Evolutionary conservation across 1,140 invertebrate species (phyloP), one percentile per base, ranked within the genome.

Genomic region (Lerema accius): DNA sequence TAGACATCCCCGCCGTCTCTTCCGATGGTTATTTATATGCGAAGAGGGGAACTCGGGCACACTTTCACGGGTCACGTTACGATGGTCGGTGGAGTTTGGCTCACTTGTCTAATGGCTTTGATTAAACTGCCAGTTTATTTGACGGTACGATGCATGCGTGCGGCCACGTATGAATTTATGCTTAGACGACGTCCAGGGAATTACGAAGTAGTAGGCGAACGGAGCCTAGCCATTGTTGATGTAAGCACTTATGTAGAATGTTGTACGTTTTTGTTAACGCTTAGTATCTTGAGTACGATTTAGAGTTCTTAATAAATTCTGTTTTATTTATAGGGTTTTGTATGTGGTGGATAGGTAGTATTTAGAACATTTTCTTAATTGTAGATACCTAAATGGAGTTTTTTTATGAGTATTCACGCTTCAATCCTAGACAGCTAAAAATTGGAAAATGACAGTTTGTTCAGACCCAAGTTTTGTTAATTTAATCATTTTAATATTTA

Each of bases 101-200:
- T 90, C 85, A 90, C 84, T 86, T 86, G 85, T 90, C 86, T 90
- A 90, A 90, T 90, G 82, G 86, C 80, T 90, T 88, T 90, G 86
- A 90, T 90, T 90, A 90, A 86, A 88, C 85, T 90, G 86, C 82
- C 86, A 90, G 86, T 90, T 90, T 90, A 88, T 90, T 90, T 90
- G 85, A 90, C 84, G 86, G 78, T 90, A 86, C 78, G 86, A 78
- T 90, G 87, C 84, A 82, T 88, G 79, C 83, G 80, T 83, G 78
- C 76, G 78, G 73, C 84, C 82, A 87, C 83, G 78, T 85, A 88
- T 88, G 85, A 87, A 89, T 89, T 89, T 89, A 89, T 87, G 86
- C 82, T 82, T 80, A 84, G 81, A 75, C 78, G 80, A 80, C 75
- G 76, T 73, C 76, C 69, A 76, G 76, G 69, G 73, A 85, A 82